Percentiles rank a stretch among this genome's conserved stretches.
These are phyloP conservation scores for Entosphenus tridentatus DNA, from an alignment of 2,113 vertebrate genomes.

Conservation along the genomic window DNA sequence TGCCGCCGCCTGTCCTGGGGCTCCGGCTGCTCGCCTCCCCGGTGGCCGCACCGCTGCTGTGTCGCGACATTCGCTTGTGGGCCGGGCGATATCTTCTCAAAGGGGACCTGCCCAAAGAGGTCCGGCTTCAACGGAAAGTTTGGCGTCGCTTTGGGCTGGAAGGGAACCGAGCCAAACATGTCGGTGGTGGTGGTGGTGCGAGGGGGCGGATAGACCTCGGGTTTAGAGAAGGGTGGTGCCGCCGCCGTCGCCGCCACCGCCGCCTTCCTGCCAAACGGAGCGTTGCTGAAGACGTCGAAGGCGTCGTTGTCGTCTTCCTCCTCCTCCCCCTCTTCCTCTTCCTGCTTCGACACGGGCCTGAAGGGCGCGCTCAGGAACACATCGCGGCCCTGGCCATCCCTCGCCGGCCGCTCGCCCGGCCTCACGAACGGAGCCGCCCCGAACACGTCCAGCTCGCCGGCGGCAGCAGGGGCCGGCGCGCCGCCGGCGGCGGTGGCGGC, in stretches of 20 bases:
- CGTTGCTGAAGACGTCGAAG: constrained; percentile 77
- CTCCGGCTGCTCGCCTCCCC: too few relatives aligned
- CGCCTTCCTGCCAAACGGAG: constrained; percentile 57
- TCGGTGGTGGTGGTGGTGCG: constrained; percentile 33
- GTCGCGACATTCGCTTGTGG: constrained; percentile 40
- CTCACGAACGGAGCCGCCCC: constrained; percentile 52
- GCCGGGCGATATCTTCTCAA: constrained; percentile 35
- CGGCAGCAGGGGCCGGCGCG: constrained; percentile 7
- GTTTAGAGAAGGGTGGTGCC: too few relatives aligned
- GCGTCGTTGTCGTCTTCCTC: constrained; percentile 33
- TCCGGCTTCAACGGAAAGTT: constrained; percentile 34
- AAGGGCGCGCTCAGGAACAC: constrained; percentile 22
- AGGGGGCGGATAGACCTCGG: constrained; percentile 16
- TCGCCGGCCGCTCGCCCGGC: constrained; percentile 15
- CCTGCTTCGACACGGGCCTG: constrained; percentile 13
- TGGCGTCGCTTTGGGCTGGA: constrained; percentile 27
- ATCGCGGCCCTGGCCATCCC: constrained; percentile 14
- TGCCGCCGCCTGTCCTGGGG: too few relatives aligned
- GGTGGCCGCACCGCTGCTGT: constrained; percentile 44
- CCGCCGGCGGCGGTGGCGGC: not conserved
- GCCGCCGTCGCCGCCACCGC: constrained; percentile 12
- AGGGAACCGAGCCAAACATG: constrained; percentile 59
- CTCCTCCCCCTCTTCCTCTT: constrained; percentile 4
- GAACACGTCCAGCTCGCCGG: constrained; percentile 38
- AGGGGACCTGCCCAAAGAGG: constrained; percentile 36